Evolutionary conservation across 1,140 invertebrate species (phyloP), one percentile per base, ranked within the genome.

Genomic region (Leptopilina boulardi): DNA sequence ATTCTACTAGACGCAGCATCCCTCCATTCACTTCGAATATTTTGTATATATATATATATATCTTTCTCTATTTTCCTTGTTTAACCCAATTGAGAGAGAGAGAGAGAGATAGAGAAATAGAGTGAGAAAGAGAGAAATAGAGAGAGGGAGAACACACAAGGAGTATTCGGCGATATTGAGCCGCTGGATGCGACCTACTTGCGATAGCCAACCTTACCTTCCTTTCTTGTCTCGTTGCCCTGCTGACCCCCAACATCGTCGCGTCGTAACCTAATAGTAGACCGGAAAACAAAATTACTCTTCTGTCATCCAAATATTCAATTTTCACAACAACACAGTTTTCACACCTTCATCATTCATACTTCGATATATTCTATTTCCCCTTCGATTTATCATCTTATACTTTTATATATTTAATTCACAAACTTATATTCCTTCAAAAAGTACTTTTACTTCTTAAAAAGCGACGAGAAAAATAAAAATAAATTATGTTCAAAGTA

Each of bases 151-250:
- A 82, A 84, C 82, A 87, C 77, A 86, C 83, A 87, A 88, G 85
- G 87, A 88, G 85, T 87, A 87, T 89, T 89, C 85, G 87, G 84
- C 82, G 86, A 90, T 89, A 89, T 90, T 83, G 89, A 89, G 87
- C 87, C 79, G 86, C 84, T 85, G 82, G 85, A 87, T 85, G 86
- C 87, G 88, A 90, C 88, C 89, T 89, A 89, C 85, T 89, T 90
- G 81, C 77, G 75, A 88, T 79, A 78, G 80, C 84, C 83, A 82
- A 86, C 82, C 83, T 83, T 82, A 84, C 82, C 84, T 85, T 82
- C 71, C 81, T 76, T 70, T 56, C 76, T 51, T 51, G 47, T 51
- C 47, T 74, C 77, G 79, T 71, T 80, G 75, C 80, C 71, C 76
- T 78, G 70, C 82, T 78, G 78, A 82, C 80, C 82, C 78, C 78